These are phyloP conservation scores for Sinotaia quadrata DNA, from an alignment of 2,888 invertebrate species.

Conservation along the genomic window DNA sequence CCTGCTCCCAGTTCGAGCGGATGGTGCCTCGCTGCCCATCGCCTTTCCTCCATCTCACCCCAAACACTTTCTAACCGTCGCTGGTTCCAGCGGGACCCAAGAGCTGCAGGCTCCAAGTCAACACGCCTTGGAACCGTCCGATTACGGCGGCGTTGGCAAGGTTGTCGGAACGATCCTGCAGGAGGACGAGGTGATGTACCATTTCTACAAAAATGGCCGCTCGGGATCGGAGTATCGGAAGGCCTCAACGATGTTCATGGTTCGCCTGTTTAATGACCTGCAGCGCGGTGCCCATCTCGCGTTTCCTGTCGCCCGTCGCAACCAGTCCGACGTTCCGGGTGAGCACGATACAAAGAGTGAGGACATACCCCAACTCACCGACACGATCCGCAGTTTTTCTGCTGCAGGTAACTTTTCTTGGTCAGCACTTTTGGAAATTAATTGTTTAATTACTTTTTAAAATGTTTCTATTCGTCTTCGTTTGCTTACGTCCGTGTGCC, in stretches of 20 bases:
- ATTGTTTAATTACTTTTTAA: too few relatives aligned
- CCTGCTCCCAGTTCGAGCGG: background rate
- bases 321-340: conserved; percentile 11
- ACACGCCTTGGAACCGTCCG: background rate
- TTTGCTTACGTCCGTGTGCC: too few relatives aligned
- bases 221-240: conserved; percentile 34
- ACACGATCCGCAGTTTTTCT: conserved; percentile 59
- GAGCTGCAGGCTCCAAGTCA: background rate
- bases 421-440: too few relatives aligned
- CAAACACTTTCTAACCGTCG: conserved; percentile 18
- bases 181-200: conserved; percentile 34
- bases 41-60: conserved; percentile 19
- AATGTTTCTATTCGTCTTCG: too few relatives aligned
- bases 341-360: conserved; percentile 1
- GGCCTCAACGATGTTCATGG: conserved; percentile 71
- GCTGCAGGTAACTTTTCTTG: conserved; percentile 54
- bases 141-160: background rate
- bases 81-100: background rate
- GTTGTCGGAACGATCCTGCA: background rate
- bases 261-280: conserved; percentile 57
- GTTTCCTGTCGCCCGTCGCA: conserved; percentile 39
- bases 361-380: conserved; percentile 41
- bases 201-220: conserved; percentile 41
- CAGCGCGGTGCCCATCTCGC: conserved; percentile 43
- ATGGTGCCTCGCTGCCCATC: conserved; percentile 10